Evolutionary conservation across 2,888 invertebrate species (phyloP).

Genomic region (Drosophila atripex): DNA sequence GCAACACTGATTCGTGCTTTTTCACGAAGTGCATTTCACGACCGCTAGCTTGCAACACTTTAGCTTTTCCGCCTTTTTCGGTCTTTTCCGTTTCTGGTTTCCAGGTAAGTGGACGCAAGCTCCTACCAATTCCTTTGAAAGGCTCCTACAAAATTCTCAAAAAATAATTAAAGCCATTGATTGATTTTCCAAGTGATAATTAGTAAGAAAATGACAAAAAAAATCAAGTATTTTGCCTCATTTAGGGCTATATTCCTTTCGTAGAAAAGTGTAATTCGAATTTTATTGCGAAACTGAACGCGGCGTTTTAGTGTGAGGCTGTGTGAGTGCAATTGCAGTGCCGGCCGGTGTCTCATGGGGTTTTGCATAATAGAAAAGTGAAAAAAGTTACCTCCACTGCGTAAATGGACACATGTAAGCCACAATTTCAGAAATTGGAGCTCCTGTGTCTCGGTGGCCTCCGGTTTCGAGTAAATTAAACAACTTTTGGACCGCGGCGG

Average conservation of each 20-base stretch:
- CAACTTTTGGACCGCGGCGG: neutral
- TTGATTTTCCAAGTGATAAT: constrained; percentile 41
- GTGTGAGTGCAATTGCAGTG: constrained; percentile 9
- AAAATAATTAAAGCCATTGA: constrained; percentile 70
- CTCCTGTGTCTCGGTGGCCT: neutral
- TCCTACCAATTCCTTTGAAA: constrained; percentile 46
- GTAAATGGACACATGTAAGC: constrained; percentile 4
- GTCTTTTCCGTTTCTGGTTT: constrained; percentile 84
- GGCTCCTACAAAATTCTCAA: constrained; percentile 71
- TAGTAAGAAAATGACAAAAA: constrained; percentile 13
- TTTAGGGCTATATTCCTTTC: neutral
- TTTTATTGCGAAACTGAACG: constrained; percentile 1
- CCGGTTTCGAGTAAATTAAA: neutral
- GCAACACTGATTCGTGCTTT: constrained; percentile 2
- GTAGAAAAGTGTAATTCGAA: neutral
- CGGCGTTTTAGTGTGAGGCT: neutral
- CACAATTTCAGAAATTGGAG: neutral
- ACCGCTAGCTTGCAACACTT: neutral
- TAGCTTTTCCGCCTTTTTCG: constrained; percentile 38
- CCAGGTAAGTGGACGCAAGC: constrained; percentile 82
- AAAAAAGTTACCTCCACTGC: constrained; percentile 7
- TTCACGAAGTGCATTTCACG: neutral
- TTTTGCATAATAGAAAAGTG: constrained; percentile 62
- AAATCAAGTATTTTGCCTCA: neutral
- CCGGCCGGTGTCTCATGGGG: constrained; percentile 60